phyloP scores from a whole-genome alignment of 2,888 invertebrate genomes.

The Stenurella melanura region DNA sequence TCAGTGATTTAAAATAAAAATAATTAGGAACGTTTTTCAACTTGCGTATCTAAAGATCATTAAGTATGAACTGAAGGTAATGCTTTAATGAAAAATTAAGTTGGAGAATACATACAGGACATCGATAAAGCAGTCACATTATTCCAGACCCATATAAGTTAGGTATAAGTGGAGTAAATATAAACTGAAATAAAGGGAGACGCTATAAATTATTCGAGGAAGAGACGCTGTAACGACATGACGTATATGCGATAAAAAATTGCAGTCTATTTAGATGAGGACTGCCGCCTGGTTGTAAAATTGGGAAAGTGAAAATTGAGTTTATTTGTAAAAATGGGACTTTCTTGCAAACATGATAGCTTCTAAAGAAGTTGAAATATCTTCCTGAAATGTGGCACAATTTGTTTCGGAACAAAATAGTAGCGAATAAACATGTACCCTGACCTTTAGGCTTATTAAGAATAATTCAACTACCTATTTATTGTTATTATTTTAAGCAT shows the following conservation, averaged over 20 bases:
- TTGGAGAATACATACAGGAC: too few species aligned
- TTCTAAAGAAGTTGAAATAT: neutral
- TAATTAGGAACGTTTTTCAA: neutral
- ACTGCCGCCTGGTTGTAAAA: conserved; percentile 7
- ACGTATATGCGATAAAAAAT: neutral
- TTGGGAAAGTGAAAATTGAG: conserved; percentile 7
- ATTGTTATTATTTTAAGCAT: too few species aligned
- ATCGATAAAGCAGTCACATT: neutral
- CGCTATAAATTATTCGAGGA: conserved; percentile 1
- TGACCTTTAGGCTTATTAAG: too few species aligned
- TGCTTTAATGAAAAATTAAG: neutral
- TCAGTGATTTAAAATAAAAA: neutral
- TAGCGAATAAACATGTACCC: too few species aligned
- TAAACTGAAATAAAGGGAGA: neutral
- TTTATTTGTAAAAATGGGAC: neutral
- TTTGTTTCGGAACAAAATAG: neutral
- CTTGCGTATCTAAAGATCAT: neutral
- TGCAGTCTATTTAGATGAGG: conserved; percentile 1
- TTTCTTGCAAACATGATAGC: neutral
- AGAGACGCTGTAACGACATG: neutral
- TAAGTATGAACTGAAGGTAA: neutral
- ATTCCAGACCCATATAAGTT: neutral
- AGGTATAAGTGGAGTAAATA: neutral
- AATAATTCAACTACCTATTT: too few species aligned
- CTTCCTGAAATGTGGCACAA: neutral